Evolutionary conservation across 2,888 invertebrate genomes (phyloP).

Genomic region (Phymatocera aterrima): DNA sequence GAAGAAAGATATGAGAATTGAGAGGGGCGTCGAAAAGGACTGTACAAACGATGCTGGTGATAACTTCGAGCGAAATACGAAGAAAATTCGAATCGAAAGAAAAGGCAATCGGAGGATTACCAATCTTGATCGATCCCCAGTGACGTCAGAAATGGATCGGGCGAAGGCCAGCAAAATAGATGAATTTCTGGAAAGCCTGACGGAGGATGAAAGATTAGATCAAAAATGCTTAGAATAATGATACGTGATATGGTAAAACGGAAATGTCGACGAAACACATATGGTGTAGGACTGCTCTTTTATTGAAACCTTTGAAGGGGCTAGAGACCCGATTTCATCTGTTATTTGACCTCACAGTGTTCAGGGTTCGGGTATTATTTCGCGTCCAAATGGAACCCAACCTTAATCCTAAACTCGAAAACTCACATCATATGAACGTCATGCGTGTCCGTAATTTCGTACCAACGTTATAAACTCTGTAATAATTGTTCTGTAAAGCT

Average conservation of each 20-base stretch:
- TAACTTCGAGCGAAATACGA: neutral
- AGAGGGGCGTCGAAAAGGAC: neutral
- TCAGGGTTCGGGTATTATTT: neutral
- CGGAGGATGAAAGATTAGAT: neutral
- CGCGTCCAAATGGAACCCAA: neutral
- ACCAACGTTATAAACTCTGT: neutral
- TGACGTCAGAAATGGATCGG: neutral
- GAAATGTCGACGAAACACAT: neutral
- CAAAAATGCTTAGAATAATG: neutral
- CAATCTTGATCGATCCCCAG: neutral
- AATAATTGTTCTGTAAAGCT: neutral
- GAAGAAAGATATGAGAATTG: neutral
- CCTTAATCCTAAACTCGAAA: neutral
- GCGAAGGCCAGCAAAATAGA: neutral
- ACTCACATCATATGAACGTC: constrained; percentile 2
- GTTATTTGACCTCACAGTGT: neutral
- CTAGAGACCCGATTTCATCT: neutral
- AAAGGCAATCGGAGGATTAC: neutral
- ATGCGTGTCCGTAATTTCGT: neutral
- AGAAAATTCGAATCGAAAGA: neutral
- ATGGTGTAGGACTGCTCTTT: neutral
- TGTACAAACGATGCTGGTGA: neutral
- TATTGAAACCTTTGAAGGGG: constrained; percentile 1
- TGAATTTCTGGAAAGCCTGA: neutral
- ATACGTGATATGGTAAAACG: neutral